Evolutionary conservation across 2,888 invertebrate genomes (phyloP).

Genomic region (Drosophila phalerata): DNA sequence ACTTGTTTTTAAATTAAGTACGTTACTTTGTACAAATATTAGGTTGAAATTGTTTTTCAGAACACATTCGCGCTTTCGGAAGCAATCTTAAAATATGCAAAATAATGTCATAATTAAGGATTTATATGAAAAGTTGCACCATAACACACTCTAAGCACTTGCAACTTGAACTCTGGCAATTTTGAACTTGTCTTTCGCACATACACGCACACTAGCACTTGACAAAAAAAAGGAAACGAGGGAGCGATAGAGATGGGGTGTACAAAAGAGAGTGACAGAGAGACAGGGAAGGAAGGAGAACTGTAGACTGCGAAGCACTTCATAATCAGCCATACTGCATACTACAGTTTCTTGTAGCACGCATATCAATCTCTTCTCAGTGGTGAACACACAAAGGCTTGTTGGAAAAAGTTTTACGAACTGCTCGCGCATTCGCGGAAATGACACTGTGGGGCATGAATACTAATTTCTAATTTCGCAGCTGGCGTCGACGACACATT

Average conservation of each 20-base stretch:
- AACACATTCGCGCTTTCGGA: conserved; percentile 19
- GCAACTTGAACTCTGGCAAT: conserved; percentile 67
- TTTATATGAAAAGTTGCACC: conserved; percentile 78
- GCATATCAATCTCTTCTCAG: conserved; percentile 61
- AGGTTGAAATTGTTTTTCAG: conserved; percentile 3
- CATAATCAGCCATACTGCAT: conserved; percentile 68
- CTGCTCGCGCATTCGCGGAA: conserved; percentile 76
- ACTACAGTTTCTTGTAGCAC: conserved; percentile 48
- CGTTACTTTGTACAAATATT: not conserved
- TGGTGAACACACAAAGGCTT: conserved; percentile 51
- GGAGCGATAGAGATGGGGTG: not conserved
- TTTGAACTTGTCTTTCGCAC: conserved; percentile 60
- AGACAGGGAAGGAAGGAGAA: not conserved
- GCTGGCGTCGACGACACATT: conserved; percentile 76
- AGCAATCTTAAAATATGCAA: conserved; percentile 79
- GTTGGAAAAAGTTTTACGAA: conserved; percentile 55
- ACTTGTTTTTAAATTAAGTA: no score
- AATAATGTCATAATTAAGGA: conserved; percentile 84
- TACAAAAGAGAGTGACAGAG: not conserved
- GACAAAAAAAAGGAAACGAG: not conserved
- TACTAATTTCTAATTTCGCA: conserved; percentile 84
- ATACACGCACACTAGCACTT: conserved; percentile 14
- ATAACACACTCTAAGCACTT: conserved; percentile 63
- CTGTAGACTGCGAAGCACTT: conserved; percentile 52
- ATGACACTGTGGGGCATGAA: conserved; percentile 84